These are phyloP conservation scores for Nycticebus coucang DNA, from an alignment of 2,113 vertebrate species.

Conservation along the genomic window DNA sequence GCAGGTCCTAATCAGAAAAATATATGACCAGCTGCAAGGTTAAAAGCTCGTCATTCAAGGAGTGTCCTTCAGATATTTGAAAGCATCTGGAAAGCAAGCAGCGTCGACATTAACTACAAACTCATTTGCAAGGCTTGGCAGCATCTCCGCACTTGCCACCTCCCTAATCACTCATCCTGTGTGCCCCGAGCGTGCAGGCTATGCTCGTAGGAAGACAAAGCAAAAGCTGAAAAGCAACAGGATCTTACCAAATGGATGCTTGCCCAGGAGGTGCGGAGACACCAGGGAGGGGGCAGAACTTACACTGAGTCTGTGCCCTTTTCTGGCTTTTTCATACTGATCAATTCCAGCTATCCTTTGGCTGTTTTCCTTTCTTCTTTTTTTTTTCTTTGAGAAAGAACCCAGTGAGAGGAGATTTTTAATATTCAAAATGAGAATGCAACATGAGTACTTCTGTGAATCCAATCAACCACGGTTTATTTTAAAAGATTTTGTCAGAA, in stretches of 20 bases:
- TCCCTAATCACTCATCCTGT: constrained; percentile 58
- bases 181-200: neutral
- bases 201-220: constrained; percentile 15
- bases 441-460: constrained; percentile 17
- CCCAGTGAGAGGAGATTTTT: neutral
- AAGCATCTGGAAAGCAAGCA: constrained; percentile 63
- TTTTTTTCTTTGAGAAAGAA: neutral
- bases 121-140: constrained; percentile 60
- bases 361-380: neutral
- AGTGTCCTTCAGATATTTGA: constrained; percentile 62
- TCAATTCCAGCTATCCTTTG: neutral
- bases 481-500: constrained; percentile 1
- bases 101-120: constrained; percentile 8
- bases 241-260: neutral
- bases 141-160: constrained; percentile 18
- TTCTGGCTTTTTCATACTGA: neutral
- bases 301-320: neutral
- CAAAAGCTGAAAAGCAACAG: neutral
- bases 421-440: constrained; percentile 44
- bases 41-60: constrained; percentile 61
- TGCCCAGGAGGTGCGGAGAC: neutral
- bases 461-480: constrained; percentile 22
- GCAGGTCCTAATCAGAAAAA: constrained; percentile 62
- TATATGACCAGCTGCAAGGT: constrained; percentile 68
- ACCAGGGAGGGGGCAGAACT: neutral